Percentiles rank a stretch among this genome's conserved stretches.
These are phyloP conservation scores for Metopia argyrocephala DNA, from an alignment of 2,888 invertebrate genomes.

Conservation along the genomic window DNA sequence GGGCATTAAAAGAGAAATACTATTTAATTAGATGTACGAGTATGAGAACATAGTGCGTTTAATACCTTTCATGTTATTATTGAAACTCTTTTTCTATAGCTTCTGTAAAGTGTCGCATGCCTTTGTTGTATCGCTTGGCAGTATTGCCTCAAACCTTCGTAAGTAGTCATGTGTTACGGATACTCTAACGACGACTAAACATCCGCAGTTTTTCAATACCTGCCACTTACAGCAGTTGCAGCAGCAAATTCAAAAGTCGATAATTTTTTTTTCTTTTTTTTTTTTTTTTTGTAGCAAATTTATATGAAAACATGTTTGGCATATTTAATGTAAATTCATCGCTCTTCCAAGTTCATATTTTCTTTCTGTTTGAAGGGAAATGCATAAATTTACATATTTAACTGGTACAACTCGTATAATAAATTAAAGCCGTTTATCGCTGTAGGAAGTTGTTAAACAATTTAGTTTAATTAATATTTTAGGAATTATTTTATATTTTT, in stretches of 20 bases:
- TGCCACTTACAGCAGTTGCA: background rate
- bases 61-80: no score
- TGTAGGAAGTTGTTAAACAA: constrained; percentile 38
- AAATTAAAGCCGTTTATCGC: constrained; percentile 1
- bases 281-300: constrained; percentile 5
- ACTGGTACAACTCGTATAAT: background rate
- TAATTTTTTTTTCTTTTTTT: constrained; percentile 6
- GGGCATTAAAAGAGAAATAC: constrained; percentile 8
- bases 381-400: constrained; percentile 47
- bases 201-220: constrained; percentile 39
- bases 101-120: constrained; percentile 3
- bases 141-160: constrained; percentile 38
- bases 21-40: no score
- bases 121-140: constrained; percentile 7
- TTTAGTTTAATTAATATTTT: constrained; percentile 43
- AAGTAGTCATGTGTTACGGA: constrained; percentile 50
- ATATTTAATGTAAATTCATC: no score
- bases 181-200: constrained; percentile 50
- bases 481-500: constrained; percentile 18
- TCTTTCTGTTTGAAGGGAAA: constrained; percentile 17
- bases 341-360: constrained; percentile 44
- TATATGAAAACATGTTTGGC: constrained; percentile 55
- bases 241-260: constrained; percentile 16
- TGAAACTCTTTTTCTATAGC: constrained; percentile 14
- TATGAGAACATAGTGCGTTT: no score